A percentile compares a stretch with the other conserved stretches of the same genome.
Evolutionary conservation across 2,797 vertebrate genomes (phyloP).

Genomic region (Helostoma temminkii): DNA sequence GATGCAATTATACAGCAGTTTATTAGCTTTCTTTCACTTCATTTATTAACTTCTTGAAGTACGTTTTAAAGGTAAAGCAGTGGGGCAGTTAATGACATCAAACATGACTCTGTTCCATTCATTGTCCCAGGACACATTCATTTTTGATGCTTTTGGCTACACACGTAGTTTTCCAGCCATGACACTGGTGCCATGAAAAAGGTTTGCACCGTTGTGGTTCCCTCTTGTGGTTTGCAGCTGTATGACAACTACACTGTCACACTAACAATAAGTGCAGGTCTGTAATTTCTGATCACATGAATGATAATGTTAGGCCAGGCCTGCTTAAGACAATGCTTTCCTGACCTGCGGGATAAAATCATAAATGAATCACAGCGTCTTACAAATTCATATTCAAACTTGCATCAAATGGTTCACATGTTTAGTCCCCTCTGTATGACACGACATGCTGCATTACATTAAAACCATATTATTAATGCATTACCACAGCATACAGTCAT

Average conservation of each 20-base stretch:
- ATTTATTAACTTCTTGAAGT: neutral
- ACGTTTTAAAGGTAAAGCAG: too few relatives aligned
- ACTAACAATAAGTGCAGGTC: neutral
- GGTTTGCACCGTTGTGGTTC: neutral
- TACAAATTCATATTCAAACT: neutral
- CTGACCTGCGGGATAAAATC: neutral
- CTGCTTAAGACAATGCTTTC: neutral
- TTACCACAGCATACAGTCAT: neutral
- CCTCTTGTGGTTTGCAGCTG: conserved; percentile 40
- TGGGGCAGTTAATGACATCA: neutral
- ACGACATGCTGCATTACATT: neutral
- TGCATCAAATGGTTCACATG: neutral
- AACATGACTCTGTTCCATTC: neutral
- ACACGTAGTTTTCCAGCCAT: conserved; percentile 8
- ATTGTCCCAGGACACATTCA: neutral
- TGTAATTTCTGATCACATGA: neutral
- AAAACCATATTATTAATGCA: neutral
- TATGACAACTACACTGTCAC: neutral
- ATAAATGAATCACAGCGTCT: neutral
- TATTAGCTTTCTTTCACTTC: too few relatives aligned
- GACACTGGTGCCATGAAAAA: conserved; percentile 17
- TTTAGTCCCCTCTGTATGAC: neutral
- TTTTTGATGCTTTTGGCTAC: neutral
- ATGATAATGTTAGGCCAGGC: neutral
- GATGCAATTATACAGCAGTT: neutral